Conservation (phyloP, 2,113 vertebrate genomes). For the Promerops cafer region DNA sequence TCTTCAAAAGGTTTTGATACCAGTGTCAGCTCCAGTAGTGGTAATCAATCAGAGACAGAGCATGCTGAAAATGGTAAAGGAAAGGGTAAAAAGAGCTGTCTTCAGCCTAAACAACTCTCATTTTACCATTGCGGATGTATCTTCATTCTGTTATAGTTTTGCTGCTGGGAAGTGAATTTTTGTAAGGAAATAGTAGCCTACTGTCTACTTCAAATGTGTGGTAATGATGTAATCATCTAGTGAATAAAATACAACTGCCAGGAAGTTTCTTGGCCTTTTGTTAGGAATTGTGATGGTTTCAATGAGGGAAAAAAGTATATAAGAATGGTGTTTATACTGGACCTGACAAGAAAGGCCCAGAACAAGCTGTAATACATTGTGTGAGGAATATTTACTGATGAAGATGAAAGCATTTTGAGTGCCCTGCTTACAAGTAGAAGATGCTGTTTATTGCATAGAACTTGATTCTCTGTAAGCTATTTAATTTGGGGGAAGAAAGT, state of each 20-base stretch:
- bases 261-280: background rate
- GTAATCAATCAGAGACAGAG: slow-evolving; percentile 83
- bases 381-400: background rate
- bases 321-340: background rate
- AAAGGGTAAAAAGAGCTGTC: background rate
- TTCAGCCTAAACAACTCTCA: background rate
- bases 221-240: background rate
- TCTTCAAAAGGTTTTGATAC: slow-evolving; percentile 83
- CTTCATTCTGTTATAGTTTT: background rate
- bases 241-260: background rate
- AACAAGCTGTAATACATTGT: background rate
- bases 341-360: background rate
- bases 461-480: background rate
- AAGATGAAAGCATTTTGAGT: background rate
- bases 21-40: slow-evolving; percentile 83
- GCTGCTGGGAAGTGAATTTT: background rate
- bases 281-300: background rate
- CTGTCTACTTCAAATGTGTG: background rate
- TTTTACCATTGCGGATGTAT: background rate
- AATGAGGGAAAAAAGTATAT: background rate
- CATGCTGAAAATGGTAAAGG: slow-evolving; percentile 84
- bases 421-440: background rate
- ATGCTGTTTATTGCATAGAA: background rate
- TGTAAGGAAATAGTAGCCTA: background rate
- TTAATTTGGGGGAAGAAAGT: background rate